Evolutionary conservation across 2,113 vertebrate genomes (phyloP), one percentile per base, ranked within the genome.

Genomic region (Oryzias woworae): DNA sequence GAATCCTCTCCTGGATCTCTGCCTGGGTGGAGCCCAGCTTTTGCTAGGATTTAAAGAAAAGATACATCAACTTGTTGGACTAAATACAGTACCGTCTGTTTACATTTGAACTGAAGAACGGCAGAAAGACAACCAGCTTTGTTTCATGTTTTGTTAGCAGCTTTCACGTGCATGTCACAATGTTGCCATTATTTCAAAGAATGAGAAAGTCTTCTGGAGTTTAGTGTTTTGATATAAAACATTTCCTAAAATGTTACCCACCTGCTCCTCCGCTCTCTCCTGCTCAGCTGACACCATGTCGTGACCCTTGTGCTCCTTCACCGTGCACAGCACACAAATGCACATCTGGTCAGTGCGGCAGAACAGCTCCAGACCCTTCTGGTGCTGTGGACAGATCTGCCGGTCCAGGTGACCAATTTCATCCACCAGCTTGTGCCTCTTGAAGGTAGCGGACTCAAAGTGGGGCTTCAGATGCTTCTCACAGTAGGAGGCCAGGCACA

Each of bases 401-500:
- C 91, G 82, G 75, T 91, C 85, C 24, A 62, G 78, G 31, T 56
- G 69, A 1, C 58, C 80, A 4, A 89, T 91, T 56, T 92, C 90
- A 14, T 93, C 91, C 73, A 94, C 95, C 80, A 98, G 93, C 72
- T 95, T 95, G 89, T 98, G 96, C 14, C 94, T 87, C 36, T 94
- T 96, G 60, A 98, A 94, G 0, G 94, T 95, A 4, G 94, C 80
- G 0, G 91, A 92, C 66, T 94, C 92, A 1, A 88, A 94, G 73
- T 98, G 96, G 23, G 96, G 95, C 74, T 94, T 94, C 60, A 98
- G 86, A 78, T 98, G 96, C 47, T 83, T 90, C 0, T 91, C 89
- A 49, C 96, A 98, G 87, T 97, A 98, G 17, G 95, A 96, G 7
- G 95, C 95, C 86, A 98, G 83, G 71, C 96, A 98, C 75, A 95